A percentile compares a stretch with the other conserved stretches of the same genome.
phyloP scores from a whole-genome alignment of 2,888 invertebrate species.

The Spilosoma lubricipeda region DNA sequence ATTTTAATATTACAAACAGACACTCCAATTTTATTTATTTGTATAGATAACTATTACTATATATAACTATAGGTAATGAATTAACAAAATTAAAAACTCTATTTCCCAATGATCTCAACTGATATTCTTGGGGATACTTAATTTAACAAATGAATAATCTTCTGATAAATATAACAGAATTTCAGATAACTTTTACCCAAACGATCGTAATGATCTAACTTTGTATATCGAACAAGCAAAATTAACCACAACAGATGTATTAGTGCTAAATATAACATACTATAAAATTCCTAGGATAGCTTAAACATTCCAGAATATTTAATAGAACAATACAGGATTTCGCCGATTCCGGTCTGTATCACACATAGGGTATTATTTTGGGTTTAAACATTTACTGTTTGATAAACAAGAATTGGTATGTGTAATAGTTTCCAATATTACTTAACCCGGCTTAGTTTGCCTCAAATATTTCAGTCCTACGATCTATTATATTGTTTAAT shows the following conservation, averaged over 20 bases:
- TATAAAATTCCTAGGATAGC: neutral
- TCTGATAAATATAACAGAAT: no score
- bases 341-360: neutral
- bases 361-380: constrained; percentile 8
- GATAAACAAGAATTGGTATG: constrained; percentile 16
- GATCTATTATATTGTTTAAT: constrained; percentile 34
- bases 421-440: constrained; percentile 20
- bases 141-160: no score
- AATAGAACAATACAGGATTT: neutral
- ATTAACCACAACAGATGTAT: neutral
- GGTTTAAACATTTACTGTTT: constrained; percentile 18
- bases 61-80: no score
- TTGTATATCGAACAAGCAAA: neutral
- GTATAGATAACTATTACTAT: no score
- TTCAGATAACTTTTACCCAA: no score
- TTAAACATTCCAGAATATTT: constrained; percentile 1
- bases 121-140: no score
- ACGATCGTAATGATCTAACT: neutral
- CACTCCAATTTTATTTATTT: no score
- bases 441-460: constrained; percentile 11
- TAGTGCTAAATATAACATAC: neutral
- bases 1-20: no score
- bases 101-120: no score
- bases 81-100: no score
- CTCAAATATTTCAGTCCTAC: constrained; percentile 17